Base-by-base conservation (phyloP, 2,797 vertebrate genomes). In the Melanotaenia trifasciata region DNA sequence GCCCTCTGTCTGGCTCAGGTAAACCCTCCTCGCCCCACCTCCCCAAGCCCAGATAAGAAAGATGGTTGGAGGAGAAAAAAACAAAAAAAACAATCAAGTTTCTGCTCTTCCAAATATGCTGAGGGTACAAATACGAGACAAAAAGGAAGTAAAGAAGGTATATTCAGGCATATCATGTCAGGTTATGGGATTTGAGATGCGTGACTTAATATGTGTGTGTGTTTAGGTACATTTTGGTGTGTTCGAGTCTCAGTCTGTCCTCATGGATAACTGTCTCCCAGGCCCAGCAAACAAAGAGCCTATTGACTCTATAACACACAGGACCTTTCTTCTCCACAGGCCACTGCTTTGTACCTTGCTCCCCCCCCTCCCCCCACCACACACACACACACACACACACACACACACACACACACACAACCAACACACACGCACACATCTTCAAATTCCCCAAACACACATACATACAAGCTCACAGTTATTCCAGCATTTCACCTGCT, bases 221-320 rank as follows among this genome's bases (percentile, higher is more conserved):
- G 59, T 51, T 58, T 78, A 97, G 96, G 96, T 97, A 67, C 67
- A 96, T 94, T 92, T 71, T 74, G 90, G 93, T 90, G 86, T 54
- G 72, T 33, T 87, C 87, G 83, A 89, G 87, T 92, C 90, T 86
- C 76, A 70, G 87, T 90, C 93, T 76, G 87, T 95, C 87, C 94
- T 93, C 93, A 86, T 89, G 93, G 66, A 80, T 76, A 80, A 90
- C 94, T 85, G 87, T 94, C 96, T 95, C 93, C 81, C 84, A 91
- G 93, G 92, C 92, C 92, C 36, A 58, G 76, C 45, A 90, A 97
- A 98, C 97, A 98, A 98, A 98, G 96, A 94, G 90, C 89, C 95
- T 93, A 96, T 98, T 98, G 96, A 98, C 91, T 86, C 62, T 3
- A 86, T 90, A 87, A 92, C 94, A 92, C 88, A 93, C 85, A 85